These are phyloP conservation scores for Periphyllus acericola DNA, from an alignment of 2,888 invertebrate species.

Conservation along the genomic window DNA sequence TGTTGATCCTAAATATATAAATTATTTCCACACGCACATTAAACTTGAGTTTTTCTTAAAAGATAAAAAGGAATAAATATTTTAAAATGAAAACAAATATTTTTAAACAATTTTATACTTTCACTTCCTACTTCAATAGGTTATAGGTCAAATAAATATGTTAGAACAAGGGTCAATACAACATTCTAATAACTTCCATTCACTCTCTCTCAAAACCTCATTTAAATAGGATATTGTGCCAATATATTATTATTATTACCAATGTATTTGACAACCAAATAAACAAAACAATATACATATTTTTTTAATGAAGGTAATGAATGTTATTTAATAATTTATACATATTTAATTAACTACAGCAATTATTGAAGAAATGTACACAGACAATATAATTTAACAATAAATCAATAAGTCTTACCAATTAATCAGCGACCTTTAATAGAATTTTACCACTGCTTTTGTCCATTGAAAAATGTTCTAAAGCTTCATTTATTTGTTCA, in stretches of 20 bases:
- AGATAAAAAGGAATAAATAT: not conserved
- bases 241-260: not conserved
- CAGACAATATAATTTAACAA: not conserved
- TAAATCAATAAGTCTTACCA: not conserved
- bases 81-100: slow-evolving; percentile 19
- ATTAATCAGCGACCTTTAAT: slow-evolving; percentile 67
- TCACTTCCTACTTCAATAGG: slow-evolving; percentile 33
- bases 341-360: not conserved
- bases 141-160: slow-evolving; percentile 34
- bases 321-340: not conserved
- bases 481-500: slow-evolving; percentile 73
- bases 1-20: not conserved
- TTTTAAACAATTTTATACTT: slow-evolving; percentile 23
- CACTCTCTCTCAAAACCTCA: slow-evolving; percentile 36
- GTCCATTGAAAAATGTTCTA: slow-evolving; percentile 71
- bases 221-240: not conserved
- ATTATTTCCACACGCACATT: no score
- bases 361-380: not conserved
- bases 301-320: not conserved
- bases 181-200: slow-evolving; percentile 41
- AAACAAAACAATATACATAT: not conserved
- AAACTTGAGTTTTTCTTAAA: not conserved
- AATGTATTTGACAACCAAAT: not conserved
- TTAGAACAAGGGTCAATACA: slow-evolving; percentile 40
- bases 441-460: slow-evolving; percentile 75